Percentiles rank a stretch among this genome's conserved stretches.
phyloP scores from a whole-genome alignment of 2,113 vertebrate genomes.

The Tenebrosternarchus preto region DNA sequence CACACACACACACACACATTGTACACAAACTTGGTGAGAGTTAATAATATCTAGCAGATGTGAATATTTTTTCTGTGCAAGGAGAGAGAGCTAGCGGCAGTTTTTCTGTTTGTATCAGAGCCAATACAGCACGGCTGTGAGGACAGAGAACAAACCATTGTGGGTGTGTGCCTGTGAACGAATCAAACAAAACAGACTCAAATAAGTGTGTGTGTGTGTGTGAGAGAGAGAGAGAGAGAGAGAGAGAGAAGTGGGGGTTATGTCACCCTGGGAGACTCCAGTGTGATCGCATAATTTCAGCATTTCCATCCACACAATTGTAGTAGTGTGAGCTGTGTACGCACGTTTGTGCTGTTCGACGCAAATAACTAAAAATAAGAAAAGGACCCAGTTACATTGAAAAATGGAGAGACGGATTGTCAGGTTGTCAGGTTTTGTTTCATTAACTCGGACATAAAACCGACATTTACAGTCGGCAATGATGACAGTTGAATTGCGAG shows the following conservation, averaged over 20 bases:
- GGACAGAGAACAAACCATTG: background rate
- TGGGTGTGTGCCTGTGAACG: background rate
- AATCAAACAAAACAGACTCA: background rate
- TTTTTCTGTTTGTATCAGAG: background rate
- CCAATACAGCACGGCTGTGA: background rate
- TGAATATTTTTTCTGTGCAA: background rate
- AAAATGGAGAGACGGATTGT: background rate
- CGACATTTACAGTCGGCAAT: background rate
- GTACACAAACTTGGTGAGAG: background rate
- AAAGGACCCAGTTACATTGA: background rate
- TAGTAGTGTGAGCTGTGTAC: too few relatives aligned
- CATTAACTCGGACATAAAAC: background rate
- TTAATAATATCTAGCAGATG: slow-evolving; percentile 45
- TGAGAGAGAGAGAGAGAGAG: background rate
- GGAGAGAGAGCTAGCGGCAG: background rate
- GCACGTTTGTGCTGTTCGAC: too few relatives aligned
- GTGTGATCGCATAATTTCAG: background rate
- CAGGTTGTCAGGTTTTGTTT: background rate
- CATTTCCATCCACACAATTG: background rate
- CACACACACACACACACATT: slow-evolving; percentile 33
- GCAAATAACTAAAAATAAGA: background rate
- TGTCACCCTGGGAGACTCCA: background rate
- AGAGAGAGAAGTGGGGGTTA: background rate
- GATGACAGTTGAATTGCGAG: background rate
- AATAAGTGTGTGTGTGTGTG: background rate